Base-by-base conservation (phyloP, 2,797 vertebrate genomes). In the Pogoniulus pusillus region DNA sequence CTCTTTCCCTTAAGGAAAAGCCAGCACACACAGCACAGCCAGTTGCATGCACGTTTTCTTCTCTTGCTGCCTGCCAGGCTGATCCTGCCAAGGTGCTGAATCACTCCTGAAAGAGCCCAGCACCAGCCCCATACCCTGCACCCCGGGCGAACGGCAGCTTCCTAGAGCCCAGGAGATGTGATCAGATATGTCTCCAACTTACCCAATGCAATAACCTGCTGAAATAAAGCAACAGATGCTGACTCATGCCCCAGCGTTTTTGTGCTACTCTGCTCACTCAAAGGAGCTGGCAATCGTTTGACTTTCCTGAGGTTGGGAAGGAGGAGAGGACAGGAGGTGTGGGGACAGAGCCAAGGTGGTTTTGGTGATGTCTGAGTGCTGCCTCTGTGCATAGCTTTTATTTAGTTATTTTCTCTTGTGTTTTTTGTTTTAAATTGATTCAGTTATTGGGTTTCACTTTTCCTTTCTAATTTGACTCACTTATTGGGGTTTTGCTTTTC, bases 211-310 rank as follows among this genome's bases (percentile, higher is more conserved):
- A 16, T 2, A 2, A 60, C 41, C 47, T 23, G 2, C 65, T 6
- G 74, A 63, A 70, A 73, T 57, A 57, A 68, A 91, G 89, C 85
- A 66, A 66, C 77, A 92, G 85, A 85, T 95, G 91, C 93, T 89
- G 93, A 91, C 70, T 87, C 91, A 73, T 24, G 37, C 34, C 6
- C 47, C 76, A 47, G 76, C 16, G 1, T 15, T 49, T 41, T 1
- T 7, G 20, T 1, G 5, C 26, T 20, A 0, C 49, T 30, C 8
- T 27, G 19, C 6, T n/a, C n/a, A n/a, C n/a, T n/a, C n/a, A n/a
- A n/a, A n/a, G n/a, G 66, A 34, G 11, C 35, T 78, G 89, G 14
- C 11, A 47, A 54, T 54, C 2, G 1, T 7, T 6, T n/a, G 65
- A 16, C 3, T 88, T 82, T 54, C 32, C 53, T 53, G 0, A 10